Evolutionary conservation across 2,113 vertebrate genomes (phyloP), one percentile per base, ranked within the genome.

Genomic region (Azemiops feae): DNA sequence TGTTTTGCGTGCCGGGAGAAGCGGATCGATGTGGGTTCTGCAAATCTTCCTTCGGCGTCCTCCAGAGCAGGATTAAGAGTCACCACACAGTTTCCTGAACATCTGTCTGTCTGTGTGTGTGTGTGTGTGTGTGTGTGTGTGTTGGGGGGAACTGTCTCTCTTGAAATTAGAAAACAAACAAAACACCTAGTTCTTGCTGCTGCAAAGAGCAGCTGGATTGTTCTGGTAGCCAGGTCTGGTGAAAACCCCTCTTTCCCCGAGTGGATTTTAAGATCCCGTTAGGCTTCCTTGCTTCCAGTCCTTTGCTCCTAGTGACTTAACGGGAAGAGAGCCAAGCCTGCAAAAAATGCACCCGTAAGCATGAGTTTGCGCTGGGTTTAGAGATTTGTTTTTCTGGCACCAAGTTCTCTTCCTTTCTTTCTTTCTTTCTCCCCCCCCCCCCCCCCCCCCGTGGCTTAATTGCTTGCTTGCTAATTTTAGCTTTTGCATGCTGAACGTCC

Each of bases 361-460:
- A 81, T 39, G 69, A 39, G 7, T 81, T 81, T 81, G 34, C 8
- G 0, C 18, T 81, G 69, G 69, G 16, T 81, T 7, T 39, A 39
- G 34, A 81, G 69, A 39, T 39, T 3, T 81, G 69, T 39, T 81
- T 81, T 34, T 81, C 18, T 81, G 69, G 69, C 69, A 81, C 69
- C 3, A 6, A 8, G 60, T 64, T n/a, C 25, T 11, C 25, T 60
- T 60, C 5, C 27, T 64, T 12, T 1, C 27, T 30, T 12, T 30
- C 27, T 14, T 64, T 12, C 1, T 12, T 30, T 58, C 0, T 4
- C 11, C 27, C 0, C 1, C 10, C 3, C 1, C 60, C 3, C 1
- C 27, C 20, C 23, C 3, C 60, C 30, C 3, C 2, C n/a, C 69
- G 5, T 3, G 14, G 69, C 6, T 81, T 81, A 81, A 81, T 39